Evolutionary conservation across 30 jellyfish, hydroid and myxozoan species (phyloP).

Genomic region (Cassiopea xamachana): DNA sequence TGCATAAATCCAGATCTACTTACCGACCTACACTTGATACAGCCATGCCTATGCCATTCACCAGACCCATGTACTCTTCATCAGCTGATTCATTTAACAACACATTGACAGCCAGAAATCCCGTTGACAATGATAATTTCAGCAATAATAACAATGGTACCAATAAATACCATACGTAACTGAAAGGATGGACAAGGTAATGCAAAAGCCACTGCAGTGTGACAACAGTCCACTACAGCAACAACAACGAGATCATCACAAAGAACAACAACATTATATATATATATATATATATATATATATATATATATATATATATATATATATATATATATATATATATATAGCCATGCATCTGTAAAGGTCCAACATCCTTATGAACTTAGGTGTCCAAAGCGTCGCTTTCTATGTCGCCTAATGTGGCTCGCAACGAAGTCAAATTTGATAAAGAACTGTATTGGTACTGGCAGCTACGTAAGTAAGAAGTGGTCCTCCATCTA

Average conservation of each 20-base stretch:
- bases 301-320: too few species aligned
- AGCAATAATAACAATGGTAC: background rate
- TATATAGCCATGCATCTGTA: too few species aligned
- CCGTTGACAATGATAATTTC: background rate
- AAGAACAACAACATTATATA: background rate
- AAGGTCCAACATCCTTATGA: too few species aligned
- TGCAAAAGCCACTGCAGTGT: background rate
- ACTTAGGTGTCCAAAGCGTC: too few species aligned
- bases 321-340: too few species aligned
- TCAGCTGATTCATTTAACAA: slow-evolving; percentile 36
- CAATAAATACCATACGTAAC: background rate
- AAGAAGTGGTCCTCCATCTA: too few species aligned
- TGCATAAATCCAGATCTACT: background rate
- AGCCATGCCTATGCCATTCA: slow-evolving; percentile 59
- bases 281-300: too few species aligned
- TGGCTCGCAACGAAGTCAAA: too few species aligned
- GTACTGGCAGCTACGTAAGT: too few species aligned
- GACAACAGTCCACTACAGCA: background rate
- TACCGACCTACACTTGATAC: slow-evolving; percentile 60
- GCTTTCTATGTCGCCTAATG: too few species aligned
- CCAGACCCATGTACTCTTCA: slow-evolving; percentile 58
- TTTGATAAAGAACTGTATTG: too few species aligned
- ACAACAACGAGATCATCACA: background rate
- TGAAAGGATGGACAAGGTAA: background rate
- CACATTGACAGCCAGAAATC: slow-evolving; percentile 27